Percentiles rank a stretch among this genome's conserved stretches.
These are phyloP conservation scores for Cherax destructor DNA, from an alignment of 1,140 invertebrate species.

Conservation along the genomic window DNA sequence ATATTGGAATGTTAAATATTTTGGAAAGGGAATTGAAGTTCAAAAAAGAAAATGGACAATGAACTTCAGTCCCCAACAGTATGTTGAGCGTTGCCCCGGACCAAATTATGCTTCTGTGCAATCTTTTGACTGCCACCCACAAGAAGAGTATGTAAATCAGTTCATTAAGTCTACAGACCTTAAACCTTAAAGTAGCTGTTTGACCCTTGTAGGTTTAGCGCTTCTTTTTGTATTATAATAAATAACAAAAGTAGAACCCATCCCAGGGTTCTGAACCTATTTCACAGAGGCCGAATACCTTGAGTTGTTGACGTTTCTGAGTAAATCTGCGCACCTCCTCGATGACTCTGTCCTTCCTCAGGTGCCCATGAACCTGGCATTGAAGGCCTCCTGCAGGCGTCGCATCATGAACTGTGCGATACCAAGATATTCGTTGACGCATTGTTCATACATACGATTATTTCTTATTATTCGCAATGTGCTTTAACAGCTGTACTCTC, in stretches of 20 bases:
- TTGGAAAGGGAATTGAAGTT: too few species aligned
- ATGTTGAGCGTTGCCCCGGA: too few species aligned
- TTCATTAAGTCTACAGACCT: too few species aligned
- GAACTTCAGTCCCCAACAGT: too few species aligned
- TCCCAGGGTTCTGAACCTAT: background rate
- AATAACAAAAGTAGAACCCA: background rate
- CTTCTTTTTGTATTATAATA: too few species aligned
- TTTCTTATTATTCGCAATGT: background rate
- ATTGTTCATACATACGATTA: background rate
- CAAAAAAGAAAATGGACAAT: too few species aligned
- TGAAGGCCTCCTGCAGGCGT: constrained; percentile 46
- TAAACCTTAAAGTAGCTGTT: too few species aligned
- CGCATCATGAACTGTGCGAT: constrained; percentile 36
- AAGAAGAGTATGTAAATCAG: too few species aligned
- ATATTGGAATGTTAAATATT: too few species aligned
- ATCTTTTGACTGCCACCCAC: too few species aligned
- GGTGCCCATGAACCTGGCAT: constrained; percentile 48
- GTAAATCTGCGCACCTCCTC: constrained; percentile 52
- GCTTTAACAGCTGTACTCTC: background rate
- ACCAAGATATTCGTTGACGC: background rate
- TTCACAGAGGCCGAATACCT: background rate
- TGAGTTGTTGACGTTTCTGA: constrained; percentile 14
- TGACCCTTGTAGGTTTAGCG: too few species aligned
- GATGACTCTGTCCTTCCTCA: constrained; percentile 48
- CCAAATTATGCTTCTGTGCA: too few species aligned